A percentile compares a stretch with the other conserved stretches of the same genome.
Evolutionary conservation across 2,888 invertebrate species (phyloP).

Genomic region (Aphrophora alni): DNA sequence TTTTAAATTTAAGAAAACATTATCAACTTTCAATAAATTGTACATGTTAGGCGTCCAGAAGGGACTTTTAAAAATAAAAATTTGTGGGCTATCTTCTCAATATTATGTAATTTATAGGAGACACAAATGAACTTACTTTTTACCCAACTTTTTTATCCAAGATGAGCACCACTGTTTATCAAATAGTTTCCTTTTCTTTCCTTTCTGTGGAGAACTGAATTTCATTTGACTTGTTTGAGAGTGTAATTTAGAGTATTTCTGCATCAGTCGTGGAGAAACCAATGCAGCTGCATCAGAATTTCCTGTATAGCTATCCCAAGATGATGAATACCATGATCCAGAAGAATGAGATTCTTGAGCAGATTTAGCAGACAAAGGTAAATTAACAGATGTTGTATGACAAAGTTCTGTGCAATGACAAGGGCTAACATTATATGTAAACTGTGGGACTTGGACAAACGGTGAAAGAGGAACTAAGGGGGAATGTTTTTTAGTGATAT

Average conservation of each 20-base stretch:
- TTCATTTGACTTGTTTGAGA: background rate
- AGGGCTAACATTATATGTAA: background rate
- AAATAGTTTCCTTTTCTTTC: background rate
- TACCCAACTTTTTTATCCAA: background rate
- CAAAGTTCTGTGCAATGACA: no score
- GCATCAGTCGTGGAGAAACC: background rate
- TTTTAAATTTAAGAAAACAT: no score
- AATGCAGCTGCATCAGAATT: background rate
- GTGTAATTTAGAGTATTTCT: background rate
- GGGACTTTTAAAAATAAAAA: no score
- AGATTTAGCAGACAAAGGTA: background rate
- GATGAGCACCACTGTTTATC: background rate
- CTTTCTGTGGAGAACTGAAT: background rate
- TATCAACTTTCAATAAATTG: no score
- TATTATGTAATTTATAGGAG: no score
- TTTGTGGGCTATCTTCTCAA: no score
- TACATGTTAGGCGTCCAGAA: no score
- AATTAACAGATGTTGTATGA: background rate
- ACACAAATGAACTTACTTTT: slow-evolving; percentile 2
- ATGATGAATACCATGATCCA: background rate
- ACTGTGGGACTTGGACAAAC: background rate
- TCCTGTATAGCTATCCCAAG: background rate
- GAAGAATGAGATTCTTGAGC: background rate
- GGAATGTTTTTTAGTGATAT: background rate
- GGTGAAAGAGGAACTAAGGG: background rate